Conservation (phyloP, 2,888 invertebrate species). For the Halictus ligatus region DNA sequence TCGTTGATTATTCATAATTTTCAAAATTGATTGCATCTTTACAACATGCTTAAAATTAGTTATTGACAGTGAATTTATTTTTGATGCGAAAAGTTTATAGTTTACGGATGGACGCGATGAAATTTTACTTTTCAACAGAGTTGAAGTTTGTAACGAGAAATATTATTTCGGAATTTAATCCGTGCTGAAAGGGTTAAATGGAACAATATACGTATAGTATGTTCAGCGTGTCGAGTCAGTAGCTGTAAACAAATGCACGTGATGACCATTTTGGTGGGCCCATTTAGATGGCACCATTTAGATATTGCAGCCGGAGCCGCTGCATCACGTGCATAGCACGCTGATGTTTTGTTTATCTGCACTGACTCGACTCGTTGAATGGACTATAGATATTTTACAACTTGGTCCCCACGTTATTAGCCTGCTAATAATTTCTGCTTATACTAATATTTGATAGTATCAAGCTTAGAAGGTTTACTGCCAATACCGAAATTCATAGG, state of each 20-base stretch:
- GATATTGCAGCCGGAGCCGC: background rate
- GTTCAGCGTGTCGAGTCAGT: background rate
- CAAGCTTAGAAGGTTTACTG: background rate
- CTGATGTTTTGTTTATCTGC: constrained; percentile 14
- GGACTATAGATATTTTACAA: background rate
- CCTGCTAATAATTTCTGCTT: background rate
- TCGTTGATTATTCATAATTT: too few relatives aligned
- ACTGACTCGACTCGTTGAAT: constrained; percentile 7
- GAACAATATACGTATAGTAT: background rate
- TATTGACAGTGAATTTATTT: too few relatives aligned
- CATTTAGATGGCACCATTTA: constrained; percentile 6
- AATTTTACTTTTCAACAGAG: background rate
- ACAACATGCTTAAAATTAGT: too few relatives aligned
- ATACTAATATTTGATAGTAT: background rate
- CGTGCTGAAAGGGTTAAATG: background rate
- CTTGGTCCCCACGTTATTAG: background rate
- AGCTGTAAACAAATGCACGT: constrained; percentile 9
- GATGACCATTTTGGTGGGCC: constrained; percentile 7
- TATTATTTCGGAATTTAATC: background rate
- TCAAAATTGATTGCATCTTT: too few relatives aligned
- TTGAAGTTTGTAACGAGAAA: background rate
- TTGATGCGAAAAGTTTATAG: too few relatives aligned
- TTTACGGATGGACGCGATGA: too few relatives aligned
- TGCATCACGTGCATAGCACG: constrained; percentile 3
- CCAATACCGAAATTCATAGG: background rate